A percentile compares a stretch with the other conserved stretches of the same genome.
Conservation (phyloP, 2,113 vertebrate genomes). For the Datnioides undecimradiatus region DNA sequence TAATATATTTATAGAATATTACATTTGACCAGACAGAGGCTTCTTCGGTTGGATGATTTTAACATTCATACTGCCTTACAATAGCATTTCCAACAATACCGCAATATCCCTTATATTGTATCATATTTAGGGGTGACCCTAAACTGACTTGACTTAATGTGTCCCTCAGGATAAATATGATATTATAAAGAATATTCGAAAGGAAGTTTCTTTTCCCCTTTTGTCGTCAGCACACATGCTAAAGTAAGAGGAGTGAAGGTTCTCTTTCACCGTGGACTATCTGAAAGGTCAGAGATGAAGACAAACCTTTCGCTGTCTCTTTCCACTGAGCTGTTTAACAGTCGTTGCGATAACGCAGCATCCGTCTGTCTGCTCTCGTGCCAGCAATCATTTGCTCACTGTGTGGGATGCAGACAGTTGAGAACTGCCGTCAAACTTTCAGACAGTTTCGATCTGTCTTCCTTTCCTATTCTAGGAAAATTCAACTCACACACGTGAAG, state of each 20-base stretch:
- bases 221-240: conserved; percentile 32
- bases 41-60: conserved; percentile 48
- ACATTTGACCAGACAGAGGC: conserved; percentile 23
- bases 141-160: conserved; percentile 41
- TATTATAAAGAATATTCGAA: conserved; percentile 46
- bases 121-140: conserved; percentile 31
- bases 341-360: conserved; percentile 57
- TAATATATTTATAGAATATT: conserved; percentile 40
- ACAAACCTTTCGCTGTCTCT: conserved; percentile 66
- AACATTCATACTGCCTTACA: conserved; percentile 48
- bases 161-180: conserved; percentile 48
- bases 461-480: conserved; percentile 17
- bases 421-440: conserved; percentile 46
- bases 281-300: conserved; percentile 53
- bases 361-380: conserved; percentile 44
- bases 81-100: conserved; percentile 47
- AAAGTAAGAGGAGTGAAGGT: conserved; percentile 56
- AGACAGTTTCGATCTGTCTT: conserved; percentile 51
- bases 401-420: conserved; percentile 68
- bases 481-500: not conserved
- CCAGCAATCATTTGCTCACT: conserved; percentile 56
- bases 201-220: conserved; percentile 54
- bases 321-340: conserved; percentile 76
- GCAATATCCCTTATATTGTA: conserved; percentile 46
- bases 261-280: conserved; percentile 43